Evolutionary conservation across 37 sponge, comb jelly and placozoan genomes (phyloP), one percentile per base, ranked within the genome.

Genomic region (Agelas oroides): DNA sequence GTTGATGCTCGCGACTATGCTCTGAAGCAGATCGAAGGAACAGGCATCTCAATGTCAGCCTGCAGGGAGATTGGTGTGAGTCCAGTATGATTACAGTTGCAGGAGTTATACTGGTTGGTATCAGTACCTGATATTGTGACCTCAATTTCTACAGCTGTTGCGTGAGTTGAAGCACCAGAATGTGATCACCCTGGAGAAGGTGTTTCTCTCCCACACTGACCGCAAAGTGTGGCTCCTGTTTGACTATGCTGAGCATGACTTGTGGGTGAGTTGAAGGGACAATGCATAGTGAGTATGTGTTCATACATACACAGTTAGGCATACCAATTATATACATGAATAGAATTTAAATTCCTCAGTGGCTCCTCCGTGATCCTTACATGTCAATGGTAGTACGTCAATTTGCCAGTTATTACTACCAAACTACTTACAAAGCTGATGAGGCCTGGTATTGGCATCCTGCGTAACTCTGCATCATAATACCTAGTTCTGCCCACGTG

Each of bases 21-120:
- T 20, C 56, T 97, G 74, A 97, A 97, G 81, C 90, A 81, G 56
- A 97, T 97, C 18, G 98, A 97, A 62, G 98, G 98, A 36, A 88
- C 94, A 1, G 98, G 98, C 34, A 80, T 97, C 25, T 97, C 98
- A 19, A 87, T 96, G 96, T 97, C 98, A 53, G 98, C 98, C n/a
- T 97, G 98, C 57, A 56, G 98, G 30, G 98, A 97, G 82, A 91
- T 97, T 24, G 98, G 96, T 21, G 95, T 95, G 55, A 87, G 94
- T 81, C 25, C 21, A 52, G 36, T n/a, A n/a, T n/a, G n/a, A 14
- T 57, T 12, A 75, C 75, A 27, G 16, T 53, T 60, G 41, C 32
- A 33, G 13, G 18, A 23, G 35, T 5, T 74, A 6, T n/a, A 17
- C n/a, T n/a, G n/a, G n/a, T n/a, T n/a, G n/a, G n/a, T 46, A 8